Evolutionary conservation across 2,797 vertebrate species (phyloP), one percentile per base, ranked within the genome.

Genomic region (Aulostomus chinensis): DNA sequence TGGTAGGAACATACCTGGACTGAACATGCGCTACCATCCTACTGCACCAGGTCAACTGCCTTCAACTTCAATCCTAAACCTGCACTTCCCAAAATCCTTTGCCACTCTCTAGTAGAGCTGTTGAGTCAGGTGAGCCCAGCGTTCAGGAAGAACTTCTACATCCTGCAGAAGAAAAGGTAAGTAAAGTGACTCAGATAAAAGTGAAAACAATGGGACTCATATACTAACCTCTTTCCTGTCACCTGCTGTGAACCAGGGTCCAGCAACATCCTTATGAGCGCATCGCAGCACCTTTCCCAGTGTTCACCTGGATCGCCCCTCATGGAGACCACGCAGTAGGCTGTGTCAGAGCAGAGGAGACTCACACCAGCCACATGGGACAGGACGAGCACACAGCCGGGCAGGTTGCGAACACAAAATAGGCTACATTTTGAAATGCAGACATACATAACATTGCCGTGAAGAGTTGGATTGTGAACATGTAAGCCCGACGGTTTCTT

Each of bases 11-110:
- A n/a, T n/a, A n/a, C n/a, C n/a, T n/a, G n/a, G n/a, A n/a, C n/a
- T n/a, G n/a, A n/a, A 9, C 3, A 1, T 55, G 12, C 31, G 4
- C 14, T 40, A 0, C 37, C 16, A 6, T 63, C 15, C 47, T 2
- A 29, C 18, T 64, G 4, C 55, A 80, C 3, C 81, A 98, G 96
- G 73, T 98, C 95, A 20, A 95, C 94, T 4, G 91, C 93, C 1
- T 97, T 95, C 73, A 93, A 78, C 74, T 98, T 98, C 81, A 98
- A 94, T 78, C 96, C 96, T 32, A 98, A 96, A 76, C 96, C 96
- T 37, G 93, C 94, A 53, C 90, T 86, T 66, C 95, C 96, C 70
- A 96, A 93, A 73, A 91, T 93, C 88, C 91, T 96, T 61, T 95
- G 94, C 88, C 96, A 98, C 87, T 95, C 95, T 80, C 84, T 98